A percentile compares a stretch with the other conserved stretches of the same genome.
phyloP scores from a whole-genome alignment of 1,140 invertebrate genomes.

The Geopemphigus sp. region DNA sequence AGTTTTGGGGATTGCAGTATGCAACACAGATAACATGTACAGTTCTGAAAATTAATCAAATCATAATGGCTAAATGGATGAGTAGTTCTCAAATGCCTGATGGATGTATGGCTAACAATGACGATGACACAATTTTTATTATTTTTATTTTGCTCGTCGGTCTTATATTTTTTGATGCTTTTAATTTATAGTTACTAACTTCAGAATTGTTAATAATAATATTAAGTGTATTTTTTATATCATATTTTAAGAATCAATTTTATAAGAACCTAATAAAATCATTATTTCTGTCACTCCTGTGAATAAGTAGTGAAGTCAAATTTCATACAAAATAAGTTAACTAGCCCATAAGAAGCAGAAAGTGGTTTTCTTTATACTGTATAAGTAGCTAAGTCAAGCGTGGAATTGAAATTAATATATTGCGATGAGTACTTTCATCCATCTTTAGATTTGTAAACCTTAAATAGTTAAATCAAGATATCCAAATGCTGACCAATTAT shows the following conservation, averaged over 20 bases:
- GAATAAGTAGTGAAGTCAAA: no score
- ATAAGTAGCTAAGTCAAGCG: no score
- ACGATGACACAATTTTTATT: conserved; percentile 40
- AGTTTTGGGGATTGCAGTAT: conserved; percentile 93
- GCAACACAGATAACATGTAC: conserved; percentile 89
- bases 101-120: conserved; percentile 39
- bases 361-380: no score
- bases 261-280: conserved; percentile 46
- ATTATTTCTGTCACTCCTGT: no score
- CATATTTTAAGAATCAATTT: conserved; percentile 30
- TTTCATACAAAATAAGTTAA: no score
- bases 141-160: background rate
- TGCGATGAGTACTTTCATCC: no score
- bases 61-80: conserved; percentile 97
- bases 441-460: no score
- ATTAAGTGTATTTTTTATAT: conserved; percentile 31
- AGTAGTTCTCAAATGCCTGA: conserved; percentile 84
- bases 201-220: conserved; percentile 27
- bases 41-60: conserved; percentile 95
- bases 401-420: no score
- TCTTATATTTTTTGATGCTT: conserved; percentile 22
- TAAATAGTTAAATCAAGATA: no score
- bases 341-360: no score
- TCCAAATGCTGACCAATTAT: no score
- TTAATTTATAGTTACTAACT: conserved; percentile 45